Evolutionary conservation across 2,888 invertebrate species (phyloP).

Genomic region (Drosophila paramelanica): DNA sequence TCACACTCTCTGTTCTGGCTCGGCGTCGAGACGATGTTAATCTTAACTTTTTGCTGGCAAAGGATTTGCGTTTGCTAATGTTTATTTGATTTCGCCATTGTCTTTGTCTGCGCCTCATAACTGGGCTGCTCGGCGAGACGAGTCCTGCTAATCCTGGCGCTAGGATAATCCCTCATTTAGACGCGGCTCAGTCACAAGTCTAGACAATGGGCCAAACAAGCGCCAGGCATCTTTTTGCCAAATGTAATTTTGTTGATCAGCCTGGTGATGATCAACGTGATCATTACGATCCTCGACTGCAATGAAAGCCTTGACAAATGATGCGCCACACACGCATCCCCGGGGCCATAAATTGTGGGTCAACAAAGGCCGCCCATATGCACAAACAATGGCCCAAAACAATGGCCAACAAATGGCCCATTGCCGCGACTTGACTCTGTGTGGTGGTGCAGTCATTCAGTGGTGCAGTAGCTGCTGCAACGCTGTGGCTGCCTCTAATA

Average conservation of each 20-base stretch:
- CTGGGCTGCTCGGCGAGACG: not conserved
- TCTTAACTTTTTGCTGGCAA: constrained; percentile 74
- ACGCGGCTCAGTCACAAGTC: constrained; percentile 77
- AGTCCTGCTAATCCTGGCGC: constrained; percentile 70
- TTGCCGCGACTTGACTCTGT: constrained; percentile 28
- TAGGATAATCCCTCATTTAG: constrained; percentile 79
- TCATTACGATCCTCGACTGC: constrained; percentile 22
- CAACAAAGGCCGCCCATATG: constrained; percentile 46
- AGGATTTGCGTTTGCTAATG: constrained; percentile 70
- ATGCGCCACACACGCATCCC: constrained; percentile 41
- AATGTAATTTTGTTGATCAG: constrained; percentile 47
- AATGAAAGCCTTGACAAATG: constrained; percentile 45
- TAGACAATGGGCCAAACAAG: constrained; percentile 69
- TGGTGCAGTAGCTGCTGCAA: constrained; percentile 28
- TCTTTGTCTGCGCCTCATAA: constrained; percentile 54
- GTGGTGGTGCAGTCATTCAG: not conserved
- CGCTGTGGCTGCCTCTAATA: constrained; percentile 44
- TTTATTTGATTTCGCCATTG: constrained; percentile 75
- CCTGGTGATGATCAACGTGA: constrained; percentile 1
- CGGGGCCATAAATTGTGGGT: constrained; percentile 56
- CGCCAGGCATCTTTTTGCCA: constrained; percentile 45
- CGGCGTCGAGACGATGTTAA: constrained; percentile 67
- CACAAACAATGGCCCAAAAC: constrained; percentile 30
- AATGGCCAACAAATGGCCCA: constrained; percentile 44
- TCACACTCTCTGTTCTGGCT: not conserved